Conservation (phyloP, 2,797 vertebrate genomes). For the Mus spretus region DNA sequence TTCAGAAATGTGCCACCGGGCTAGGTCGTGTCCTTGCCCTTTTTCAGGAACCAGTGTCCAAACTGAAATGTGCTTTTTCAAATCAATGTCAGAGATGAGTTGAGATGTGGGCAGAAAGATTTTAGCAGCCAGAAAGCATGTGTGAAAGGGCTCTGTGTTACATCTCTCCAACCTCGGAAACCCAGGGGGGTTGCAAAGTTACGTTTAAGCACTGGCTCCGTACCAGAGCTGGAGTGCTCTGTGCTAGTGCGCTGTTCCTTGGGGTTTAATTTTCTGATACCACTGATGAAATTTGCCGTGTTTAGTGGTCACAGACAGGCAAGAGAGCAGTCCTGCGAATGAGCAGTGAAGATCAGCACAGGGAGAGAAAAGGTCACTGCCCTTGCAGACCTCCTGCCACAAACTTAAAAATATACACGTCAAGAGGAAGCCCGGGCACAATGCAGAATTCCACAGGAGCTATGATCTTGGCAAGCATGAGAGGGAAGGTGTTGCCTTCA, state of each 20-base stretch:
- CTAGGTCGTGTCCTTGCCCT: slow-evolving; percentile 26
- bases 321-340: slow-evolving; percentile 25
- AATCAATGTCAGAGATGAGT: slow-evolving; percentile 59
- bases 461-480: background rate
- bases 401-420: slow-evolving; percentile 72
- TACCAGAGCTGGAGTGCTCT: slow-evolving; percentile 55
- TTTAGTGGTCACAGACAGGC: slow-evolving; percentile 12
- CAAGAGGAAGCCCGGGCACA: background rate
- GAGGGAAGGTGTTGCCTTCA: background rate
- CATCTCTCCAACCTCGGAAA: slow-evolving; percentile 55
- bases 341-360: background rate
- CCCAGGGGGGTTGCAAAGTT: slow-evolving; percentile 80
- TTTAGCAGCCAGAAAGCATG: slow-evolving; percentile 47
- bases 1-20: slow-evolving; percentile 11
- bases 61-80: slow-evolving; percentile 43
- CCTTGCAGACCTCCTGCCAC: slow-evolving; percentile 22
- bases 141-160: slow-evolving; percentile 55
- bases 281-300: slow-evolving; percentile 65
- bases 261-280: slow-evolving; percentile 73
- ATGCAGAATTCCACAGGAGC: background rate
- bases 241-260: slow-evolving; percentile 58
- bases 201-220: slow-evolving; percentile 49
- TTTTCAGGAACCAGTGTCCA: slow-evolving; percentile 14
- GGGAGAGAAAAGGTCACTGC: slow-evolving; percentile 56
- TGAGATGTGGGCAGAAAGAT: slow-evolving; percentile 45